These are phyloP conservation scores for Trachelus tabidus DNA, from an alignment of 2,888 invertebrate species.

Conservation along the genomic window DNA sequence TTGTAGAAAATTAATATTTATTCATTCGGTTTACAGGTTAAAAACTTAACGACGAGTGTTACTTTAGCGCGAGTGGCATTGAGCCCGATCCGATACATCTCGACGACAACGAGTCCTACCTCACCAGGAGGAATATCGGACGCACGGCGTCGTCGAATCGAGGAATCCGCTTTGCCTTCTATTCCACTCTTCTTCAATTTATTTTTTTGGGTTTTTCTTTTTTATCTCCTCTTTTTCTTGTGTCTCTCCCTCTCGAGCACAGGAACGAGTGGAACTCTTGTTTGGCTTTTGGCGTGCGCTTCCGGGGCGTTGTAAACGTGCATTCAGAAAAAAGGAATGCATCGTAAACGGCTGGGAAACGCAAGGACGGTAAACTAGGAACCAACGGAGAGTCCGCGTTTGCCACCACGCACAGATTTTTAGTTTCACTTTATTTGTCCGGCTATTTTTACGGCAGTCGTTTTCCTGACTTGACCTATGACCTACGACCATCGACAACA, in stretches of 20 bases:
- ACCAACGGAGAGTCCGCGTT: not conserved
- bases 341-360: not conserved
- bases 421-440: not conserved
- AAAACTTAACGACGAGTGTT: slow-evolving; percentile 49
- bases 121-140: slow-evolving; percentile 34
- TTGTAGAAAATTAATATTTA: slow-evolving; percentile 55
- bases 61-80: not conserved
- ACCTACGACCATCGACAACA: not conserved
- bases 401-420: not conserved
- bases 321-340: not conserved
- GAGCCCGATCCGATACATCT: not conserved
- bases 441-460: not conserved
- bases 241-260: not conserved
- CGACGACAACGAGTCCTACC: slow-evolving; percentile 20
- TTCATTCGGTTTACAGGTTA: slow-evolving; percentile 58
- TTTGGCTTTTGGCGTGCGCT: not conserved
- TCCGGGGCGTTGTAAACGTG: not conserved
- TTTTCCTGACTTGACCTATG: not conserved
- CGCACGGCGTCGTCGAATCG: slow-evolving; percentile 5
- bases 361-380: not conserved
- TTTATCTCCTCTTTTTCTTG: not conserved
- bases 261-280: not conserved
- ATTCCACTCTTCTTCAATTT: not conserved
- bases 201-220: not conserved
- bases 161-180: not conserved